Evolutionary conservation across 2,888 invertebrate species (phyloP).

Genomic region (Erebia ligea): DNA sequence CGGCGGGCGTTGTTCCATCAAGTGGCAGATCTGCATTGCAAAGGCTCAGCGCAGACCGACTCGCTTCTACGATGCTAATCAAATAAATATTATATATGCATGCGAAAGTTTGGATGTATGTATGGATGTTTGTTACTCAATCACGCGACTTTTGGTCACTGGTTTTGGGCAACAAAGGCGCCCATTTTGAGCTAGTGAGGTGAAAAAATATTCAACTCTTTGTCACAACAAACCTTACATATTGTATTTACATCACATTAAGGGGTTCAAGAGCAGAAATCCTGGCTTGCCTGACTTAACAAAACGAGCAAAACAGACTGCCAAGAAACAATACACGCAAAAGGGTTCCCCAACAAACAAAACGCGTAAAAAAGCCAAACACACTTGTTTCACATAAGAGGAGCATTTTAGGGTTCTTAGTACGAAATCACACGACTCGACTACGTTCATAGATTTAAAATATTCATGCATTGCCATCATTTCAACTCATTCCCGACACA

Average conservation of each 20-base stretch:
- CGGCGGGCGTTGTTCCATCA: slow-evolving; percentile 26
- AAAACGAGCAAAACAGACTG: background rate
- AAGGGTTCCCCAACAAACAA: background rate
- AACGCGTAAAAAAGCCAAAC: slow-evolving; percentile 1
- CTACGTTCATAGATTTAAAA: no score
- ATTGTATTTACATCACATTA: background rate
- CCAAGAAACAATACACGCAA: slow-evolving; percentile 1
- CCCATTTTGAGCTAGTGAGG: no score
- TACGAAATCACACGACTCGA: no score
- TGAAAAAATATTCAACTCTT: background rate
- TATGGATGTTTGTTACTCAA: no score
- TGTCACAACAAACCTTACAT: background rate
- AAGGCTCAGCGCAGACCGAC: slow-evolving; percentile 28
- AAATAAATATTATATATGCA: no score
- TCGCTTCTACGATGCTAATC: slow-evolving; percentile 33
- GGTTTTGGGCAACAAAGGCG: no score
- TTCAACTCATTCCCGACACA: no score
- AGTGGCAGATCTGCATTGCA: slow-evolving; percentile 41
- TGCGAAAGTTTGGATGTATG: no score
- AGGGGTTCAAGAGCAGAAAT: background rate
- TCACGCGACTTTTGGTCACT: no score
- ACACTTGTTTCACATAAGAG: slow-evolving; percentile 1
- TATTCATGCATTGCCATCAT: no score
- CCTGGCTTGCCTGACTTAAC: no score
- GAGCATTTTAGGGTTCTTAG: background rate